Conservation (phyloP, 2,113 vertebrate species). For the Ammodytes dubius region DNA sequence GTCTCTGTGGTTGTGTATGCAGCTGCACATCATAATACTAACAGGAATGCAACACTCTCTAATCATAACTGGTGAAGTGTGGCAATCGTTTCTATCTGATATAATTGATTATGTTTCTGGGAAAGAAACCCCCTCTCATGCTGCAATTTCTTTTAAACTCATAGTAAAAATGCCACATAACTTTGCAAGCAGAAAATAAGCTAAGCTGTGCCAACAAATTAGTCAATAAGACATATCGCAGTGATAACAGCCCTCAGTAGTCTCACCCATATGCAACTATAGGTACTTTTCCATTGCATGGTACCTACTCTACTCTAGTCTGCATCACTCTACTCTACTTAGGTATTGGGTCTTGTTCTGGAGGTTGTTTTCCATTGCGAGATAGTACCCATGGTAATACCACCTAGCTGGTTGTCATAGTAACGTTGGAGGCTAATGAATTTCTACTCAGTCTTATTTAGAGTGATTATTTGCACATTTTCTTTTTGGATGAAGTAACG, state of each 20-base stretch:
- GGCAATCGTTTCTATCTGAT: neutral
- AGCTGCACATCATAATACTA: neutral
- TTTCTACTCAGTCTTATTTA: too few species aligned
- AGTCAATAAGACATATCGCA: neutral
- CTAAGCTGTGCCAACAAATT: neutral
- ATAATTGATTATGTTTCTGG: neutral
- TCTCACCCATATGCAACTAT: neutral
- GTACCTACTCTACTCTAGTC: too few species aligned
- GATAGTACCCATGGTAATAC: too few species aligned
- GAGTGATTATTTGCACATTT: too few species aligned
- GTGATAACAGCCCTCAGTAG: constrained; percentile 3
- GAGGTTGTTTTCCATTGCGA: too few species aligned
- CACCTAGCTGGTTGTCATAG: too few species aligned
- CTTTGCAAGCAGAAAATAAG: neutral
- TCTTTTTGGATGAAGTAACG: too few species aligned
- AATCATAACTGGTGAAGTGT: neutral
- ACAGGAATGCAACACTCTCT: neutral
- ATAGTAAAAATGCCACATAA: neutral
- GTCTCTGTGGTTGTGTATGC: constrained; percentile 9
- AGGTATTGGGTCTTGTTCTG: too few species aligned
- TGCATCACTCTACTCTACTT: too few species aligned
- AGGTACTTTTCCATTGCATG: too few species aligned
- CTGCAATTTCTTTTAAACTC: neutral
- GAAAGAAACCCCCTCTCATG: neutral
- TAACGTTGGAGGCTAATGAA: too few species aligned